Evolutionary conservation across 2,888 invertebrate genomes (phyloP), one percentile per base, ranked within the genome.

Genomic region (Aromia moschata): DNA sequence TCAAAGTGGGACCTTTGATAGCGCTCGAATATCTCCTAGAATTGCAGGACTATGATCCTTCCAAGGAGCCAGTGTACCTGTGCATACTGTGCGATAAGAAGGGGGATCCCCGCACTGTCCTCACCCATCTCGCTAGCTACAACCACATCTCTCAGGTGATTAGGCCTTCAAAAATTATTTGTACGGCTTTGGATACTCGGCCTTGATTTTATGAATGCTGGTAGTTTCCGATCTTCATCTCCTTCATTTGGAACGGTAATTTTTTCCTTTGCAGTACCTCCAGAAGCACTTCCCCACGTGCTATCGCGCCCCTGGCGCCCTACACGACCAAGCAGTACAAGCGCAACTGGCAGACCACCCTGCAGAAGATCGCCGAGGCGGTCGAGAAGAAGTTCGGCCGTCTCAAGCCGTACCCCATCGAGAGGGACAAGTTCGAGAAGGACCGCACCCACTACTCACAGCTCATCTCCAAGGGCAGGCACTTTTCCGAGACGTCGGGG

Each of bases 21-120:
- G 93, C 93, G n/a, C 77, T 92, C 56, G 93, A 93, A 79, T 94
- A 93, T 79, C 81, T 92, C 44, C 78, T 93, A 40, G 93, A 93
- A 79, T 79, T 92, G 69, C 83, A 85, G 30, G 86, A 89, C 49
- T 86, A 87, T 72, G 80, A 87, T 70, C 80, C 83, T 4, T 86
- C 86, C 64, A 84, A 85, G 73, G 91, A 91, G 77, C 90, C 92
- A 0, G 81, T 85, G 47, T 93, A 93, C 79, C 83, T 88, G 47
- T 94, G 93, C 80, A 84, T 90, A 67, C 82, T 93, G 61, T 94
- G 93, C 79, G 86, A 87, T 72, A 93, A 92, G 79, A 88, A 89
- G 68, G 92, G 92, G 33, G 90, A 92, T 76, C 89, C 89, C 17
- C 85, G 90, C 41, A 91, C 91, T 47, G 91, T 93, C 67, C 83